Evolutionary conservation across 2,113 vertebrate genomes (phyloP).

Genomic region (Tinamus guttatus): DNA sequence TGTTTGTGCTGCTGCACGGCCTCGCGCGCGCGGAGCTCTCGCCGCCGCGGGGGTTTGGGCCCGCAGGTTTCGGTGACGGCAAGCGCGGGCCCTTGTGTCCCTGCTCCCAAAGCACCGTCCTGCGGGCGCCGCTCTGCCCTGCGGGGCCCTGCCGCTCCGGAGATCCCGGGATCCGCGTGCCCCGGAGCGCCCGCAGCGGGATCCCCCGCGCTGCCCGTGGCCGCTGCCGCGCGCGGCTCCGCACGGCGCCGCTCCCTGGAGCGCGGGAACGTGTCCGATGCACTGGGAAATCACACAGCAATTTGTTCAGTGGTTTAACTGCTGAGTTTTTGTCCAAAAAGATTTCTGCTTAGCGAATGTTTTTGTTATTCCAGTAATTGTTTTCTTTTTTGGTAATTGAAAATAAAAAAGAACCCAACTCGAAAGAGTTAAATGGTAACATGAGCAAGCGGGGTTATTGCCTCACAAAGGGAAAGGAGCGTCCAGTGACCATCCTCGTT

Average conservation of each 20-base stretch:
- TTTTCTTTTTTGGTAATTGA: background rate
- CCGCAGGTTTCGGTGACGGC: conserved; percentile 66
- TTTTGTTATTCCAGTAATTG: conserved; percentile 27
- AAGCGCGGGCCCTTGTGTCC: conserved; percentile 44
- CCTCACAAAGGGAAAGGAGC: background rate
- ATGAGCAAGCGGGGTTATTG: background rate
- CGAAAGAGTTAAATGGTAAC: conserved; percentile 32
- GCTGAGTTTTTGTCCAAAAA: background rate
- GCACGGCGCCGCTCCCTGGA: no score
- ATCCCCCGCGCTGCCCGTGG: no score
- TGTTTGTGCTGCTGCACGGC: background rate
- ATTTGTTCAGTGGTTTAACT: conserved; percentile 26
- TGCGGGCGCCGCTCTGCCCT: no score
- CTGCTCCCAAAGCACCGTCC: no score
- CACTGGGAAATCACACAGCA: conserved; percentile 57
- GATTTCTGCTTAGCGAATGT: conserved; percentile 31
- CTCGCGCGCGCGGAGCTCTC: background rate
- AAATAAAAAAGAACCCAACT: background rate
- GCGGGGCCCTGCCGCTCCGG: no score
- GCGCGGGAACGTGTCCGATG: background rate
- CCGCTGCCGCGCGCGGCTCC: no score
- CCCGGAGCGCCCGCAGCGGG: no score
- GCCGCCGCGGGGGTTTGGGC: conserved; percentile 36
- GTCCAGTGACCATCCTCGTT: background rate
- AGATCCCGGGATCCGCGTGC: no score